Conservation (phyloP, 2,113 vertebrate genomes). For the Corythoichthys haematopterus region DNA sequence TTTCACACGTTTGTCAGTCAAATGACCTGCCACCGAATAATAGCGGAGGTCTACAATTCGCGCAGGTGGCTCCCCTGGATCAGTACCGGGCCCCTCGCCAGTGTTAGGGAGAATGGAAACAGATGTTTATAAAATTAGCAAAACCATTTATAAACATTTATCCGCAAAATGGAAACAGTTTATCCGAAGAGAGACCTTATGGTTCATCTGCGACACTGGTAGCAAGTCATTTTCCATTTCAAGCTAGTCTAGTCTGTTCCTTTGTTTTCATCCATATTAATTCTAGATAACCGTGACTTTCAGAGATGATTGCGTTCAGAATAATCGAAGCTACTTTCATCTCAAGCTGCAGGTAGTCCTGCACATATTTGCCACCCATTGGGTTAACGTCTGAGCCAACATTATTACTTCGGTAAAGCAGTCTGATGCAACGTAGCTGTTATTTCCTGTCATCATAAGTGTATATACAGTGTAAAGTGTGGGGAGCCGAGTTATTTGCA, state of each 20-base stretch:
- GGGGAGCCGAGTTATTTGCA: slow-evolving; percentile 35
- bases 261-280: neutral
- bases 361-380: neutral
- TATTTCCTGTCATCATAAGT: slow-evolving; percentile 51
- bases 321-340: neutral
- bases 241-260: neutral
- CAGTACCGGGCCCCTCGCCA: slow-evolving; percentile 33
- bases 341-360: neutral
- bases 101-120: slow-evolving; percentile 25
- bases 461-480: slow-evolving; percentile 24
- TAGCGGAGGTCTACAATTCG: slow-evolving; percentile 13
- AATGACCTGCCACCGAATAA: slow-evolving; percentile 41
- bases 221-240: neutral
- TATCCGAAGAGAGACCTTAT: slow-evolving; percentile 35
- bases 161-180: slow-evolving; percentile 45
- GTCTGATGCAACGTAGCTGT: slow-evolving; percentile 53
- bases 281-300: neutral
- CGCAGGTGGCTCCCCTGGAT: slow-evolving; percentile 25
- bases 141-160: slow-evolving; percentile 53
- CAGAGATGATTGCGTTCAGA: neutral
- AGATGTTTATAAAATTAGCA: slow-evolving; percentile 56
- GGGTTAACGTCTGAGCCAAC: slow-evolving; percentile 15
- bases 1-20: slow-evolving; percentile 42
- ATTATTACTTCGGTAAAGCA: slow-evolving; percentile 23
- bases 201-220: slow-evolving; percentile 37